phyloP scores from a whole-genome alignment of 2,888 invertebrate species.

The Drosophila paramelanica region DNA sequence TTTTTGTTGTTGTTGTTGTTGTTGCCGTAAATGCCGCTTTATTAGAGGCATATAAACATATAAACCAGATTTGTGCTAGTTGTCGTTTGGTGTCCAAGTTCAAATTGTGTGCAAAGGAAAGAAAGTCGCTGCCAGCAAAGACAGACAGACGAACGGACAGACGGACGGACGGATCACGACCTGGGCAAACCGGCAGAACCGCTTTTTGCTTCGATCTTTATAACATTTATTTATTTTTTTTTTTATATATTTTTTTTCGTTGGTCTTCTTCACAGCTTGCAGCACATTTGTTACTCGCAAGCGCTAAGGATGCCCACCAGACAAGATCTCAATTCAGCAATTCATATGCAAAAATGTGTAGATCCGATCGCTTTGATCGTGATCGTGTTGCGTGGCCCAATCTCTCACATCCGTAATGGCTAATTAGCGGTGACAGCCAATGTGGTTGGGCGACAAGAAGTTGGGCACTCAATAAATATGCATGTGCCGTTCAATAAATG shows the following conservation, averaged over 20 bases:
- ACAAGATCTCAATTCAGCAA: constrained; percentile 7
- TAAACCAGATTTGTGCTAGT: constrained; percentile 72
- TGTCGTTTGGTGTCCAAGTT: constrained; percentile 72
- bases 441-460: constrained; percentile 29
- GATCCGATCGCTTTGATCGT: constrained; percentile 19
- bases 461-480: constrained; percentile 20
- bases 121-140: constrained; percentile 50
- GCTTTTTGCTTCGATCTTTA: constrained; percentile 59
- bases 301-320: constrained; percentile 25
- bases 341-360: constrained; percentile 41
- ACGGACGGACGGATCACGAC: constrained; percentile 61
- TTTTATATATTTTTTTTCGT: constrained; percentile 28
- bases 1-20: too few relatives aligned
- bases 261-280: constrained; percentile 49
- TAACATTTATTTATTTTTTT: constrained; percentile 21
- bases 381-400: not conserved
- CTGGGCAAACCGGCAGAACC: constrained; percentile 77
- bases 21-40: constrained; percentile 55
- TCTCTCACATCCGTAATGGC: constrained; percentile 31
- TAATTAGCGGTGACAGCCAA: constrained; percentile 31
- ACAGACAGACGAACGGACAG: constrained; percentile 10
- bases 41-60: constrained; percentile 64
- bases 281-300: constrained; percentile 35
- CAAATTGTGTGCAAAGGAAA: constrained; percentile 76
- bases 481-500: constrained; percentile 51